Base-by-base conservation (phyloP, 2,888 invertebrate species). In the Mylabris sibirica region DNA sequence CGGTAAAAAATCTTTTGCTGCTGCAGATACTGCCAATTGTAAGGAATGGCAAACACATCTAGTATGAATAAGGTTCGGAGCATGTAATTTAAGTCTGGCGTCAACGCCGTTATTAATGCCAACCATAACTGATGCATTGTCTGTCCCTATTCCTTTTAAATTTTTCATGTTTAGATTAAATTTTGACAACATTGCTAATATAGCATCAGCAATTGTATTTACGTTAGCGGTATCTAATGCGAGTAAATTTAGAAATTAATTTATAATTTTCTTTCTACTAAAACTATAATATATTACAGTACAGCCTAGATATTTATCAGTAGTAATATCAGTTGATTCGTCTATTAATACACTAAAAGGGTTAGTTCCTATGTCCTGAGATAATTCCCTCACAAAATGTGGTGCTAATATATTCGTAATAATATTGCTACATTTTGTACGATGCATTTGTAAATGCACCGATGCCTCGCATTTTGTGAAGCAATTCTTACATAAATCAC, bases 91-190 rank as follows among this genome's bases (percentile, higher is more conserved):
- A 62, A 82, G 60, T 77, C 75, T 76, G 35, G 73, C 66, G 72
- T 77, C 73, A 3, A 84, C 81, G 1, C 83, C 81, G 68, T 78
- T 79, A 72, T 82, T 82, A 5, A 80, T 71, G 5, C 82, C 83
- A 11, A 74, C 70, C 82, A 84, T 83, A 1, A 80, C 81, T 20
- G 79, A 76, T 3, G 80, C 80, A 74, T 82, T 83, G 65, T 84
- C 82, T 30, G 79, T 80, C n/a, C 81, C 82, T 63, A 82, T 77
- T 41, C 78, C 80, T 71, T 73, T 20, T 17, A 57, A 61, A 60
- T 53, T 24, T 22, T 66, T 11, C 1, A 66, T 20, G 20, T 20
- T 64, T 66, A 49, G 30, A 9, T 72, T 67, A 62, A 59, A 68
- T 66, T 71, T 70, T 38, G 53, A 30, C 34, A 74, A 59, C 11